Evolutionary conservation across 30 jellyfish, hydroid and myxozoan genomes (phyloP), one percentile per base, ranked within the genome.

Genomic region (Aurelia aurita): DNA sequence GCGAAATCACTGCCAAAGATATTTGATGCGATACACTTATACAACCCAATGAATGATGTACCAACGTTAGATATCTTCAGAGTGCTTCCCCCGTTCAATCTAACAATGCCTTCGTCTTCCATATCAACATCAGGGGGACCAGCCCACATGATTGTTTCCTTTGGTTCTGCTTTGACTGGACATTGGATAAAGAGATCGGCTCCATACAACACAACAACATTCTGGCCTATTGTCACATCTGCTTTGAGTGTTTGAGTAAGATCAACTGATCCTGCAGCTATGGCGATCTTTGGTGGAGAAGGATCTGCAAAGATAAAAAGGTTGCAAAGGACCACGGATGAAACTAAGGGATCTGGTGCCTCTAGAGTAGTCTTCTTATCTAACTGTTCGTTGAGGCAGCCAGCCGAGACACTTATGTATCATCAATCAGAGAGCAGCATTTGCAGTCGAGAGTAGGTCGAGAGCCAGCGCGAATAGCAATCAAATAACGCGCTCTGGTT

Each of bases 81-180:
- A 12, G 95, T 25, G 58, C 46, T 35, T 25, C 95, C 97, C 27
- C 60, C 89, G 28, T 90, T 71, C 29, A 82, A 29, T 58, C 54
- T 81, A 15, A 26, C 64, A 21, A 80, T 85, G 28, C 69, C 77
- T 5, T 49, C 76, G 6, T 10, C 32, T 15, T 25, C 44, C 27
- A 59, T 32, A 2, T 22, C 79, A 10, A 9, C 58, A 53, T 69
- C 89, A 10, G 31, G 64, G 23, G 53, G 45, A 6, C 79, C 85
- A n/a, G 90, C 63, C 98, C 98, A 91, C 28, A 79, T 58, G 12
- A 91, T 64, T 7, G 74, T 53, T 15, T 90, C 91, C 46, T 80
- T 60, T 13, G 98, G 98, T 51, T 67, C 93, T 22, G 96, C 98
- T 51, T 67, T 77, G 59, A 75, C 26, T 21, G 98, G 98, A 64